Percentiles rank a stretch among this genome's conserved stretches.
Conservation (phyloP, 2,113 vertebrate genomes). For the Noctilio leporinus region DNA sequence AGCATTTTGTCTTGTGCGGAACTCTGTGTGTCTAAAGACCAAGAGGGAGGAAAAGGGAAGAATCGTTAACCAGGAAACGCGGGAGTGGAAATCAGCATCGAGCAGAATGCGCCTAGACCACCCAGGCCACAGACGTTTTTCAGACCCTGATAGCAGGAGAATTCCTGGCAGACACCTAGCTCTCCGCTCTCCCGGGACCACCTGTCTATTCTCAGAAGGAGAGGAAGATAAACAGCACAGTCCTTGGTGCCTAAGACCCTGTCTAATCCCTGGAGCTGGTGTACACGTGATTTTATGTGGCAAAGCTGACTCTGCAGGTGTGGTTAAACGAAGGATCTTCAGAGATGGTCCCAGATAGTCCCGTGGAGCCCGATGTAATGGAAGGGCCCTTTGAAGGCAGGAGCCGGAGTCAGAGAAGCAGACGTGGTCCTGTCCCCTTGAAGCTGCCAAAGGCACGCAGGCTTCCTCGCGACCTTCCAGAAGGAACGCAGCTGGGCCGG, state of each 20-base stretch:
- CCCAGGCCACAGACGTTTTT: neutral
- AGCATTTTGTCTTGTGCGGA: neutral
- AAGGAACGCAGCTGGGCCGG: neutral
- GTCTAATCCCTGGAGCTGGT: neutral
- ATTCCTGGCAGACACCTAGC: neutral
- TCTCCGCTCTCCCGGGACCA: neutral
- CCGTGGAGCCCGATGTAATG: neutral
- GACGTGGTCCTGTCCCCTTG: neutral
- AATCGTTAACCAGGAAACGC: neutral
- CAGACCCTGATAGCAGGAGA: neutral
- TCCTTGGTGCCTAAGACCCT: fast-evolving
- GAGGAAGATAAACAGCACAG: neutral
- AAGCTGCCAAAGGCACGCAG: neutral
- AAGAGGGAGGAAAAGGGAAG: neutral
- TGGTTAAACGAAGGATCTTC: neutral
- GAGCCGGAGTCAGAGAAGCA: neutral
- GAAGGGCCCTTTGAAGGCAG: neutral
- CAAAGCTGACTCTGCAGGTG: neutral
- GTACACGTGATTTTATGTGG: neutral
- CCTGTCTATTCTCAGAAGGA: neutral
- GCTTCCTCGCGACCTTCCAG: neutral
- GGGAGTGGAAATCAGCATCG: neutral
- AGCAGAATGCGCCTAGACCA: neutral
- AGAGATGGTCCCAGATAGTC: neutral
- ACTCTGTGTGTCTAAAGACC: neutral